A percentile compares a stretch with the other conserved stretches of the same genome.
Conservation (phyloP, 2,113 vertebrate species). For the Neolamprologus kungweensis region DNA sequence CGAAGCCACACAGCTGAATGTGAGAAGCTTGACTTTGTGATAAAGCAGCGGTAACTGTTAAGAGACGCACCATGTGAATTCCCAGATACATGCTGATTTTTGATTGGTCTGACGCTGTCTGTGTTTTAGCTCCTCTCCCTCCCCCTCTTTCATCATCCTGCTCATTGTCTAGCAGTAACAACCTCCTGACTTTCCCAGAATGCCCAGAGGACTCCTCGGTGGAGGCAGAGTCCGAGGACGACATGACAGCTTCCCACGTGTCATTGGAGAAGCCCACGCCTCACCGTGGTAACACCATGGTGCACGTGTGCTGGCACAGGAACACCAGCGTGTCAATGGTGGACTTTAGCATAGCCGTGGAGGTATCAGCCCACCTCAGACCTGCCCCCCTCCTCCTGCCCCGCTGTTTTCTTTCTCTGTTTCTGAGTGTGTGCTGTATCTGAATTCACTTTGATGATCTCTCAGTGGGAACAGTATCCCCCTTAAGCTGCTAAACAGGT, state of each 20-base stretch:
- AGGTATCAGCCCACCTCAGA: conserved; percentile 79
- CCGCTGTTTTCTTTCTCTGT: conserved; percentile 34
- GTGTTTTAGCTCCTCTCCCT: conserved; percentile 23
- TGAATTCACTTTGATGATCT: conserved; percentile 20
- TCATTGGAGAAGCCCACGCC: conserved; percentile 85
- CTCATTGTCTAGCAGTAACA: conserved; percentile 55
- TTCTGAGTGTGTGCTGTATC: conserved; percentile 26
- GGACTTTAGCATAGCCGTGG: conserved; percentile 96
- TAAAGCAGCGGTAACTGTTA: neutral
- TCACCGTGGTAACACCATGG: conserved; percentile 97
- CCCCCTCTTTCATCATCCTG: conserved; percentile 13
- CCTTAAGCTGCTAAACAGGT: neutral
- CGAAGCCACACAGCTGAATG: neutral
- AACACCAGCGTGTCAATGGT: conserved; percentile 98
- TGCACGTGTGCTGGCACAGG: conserved; percentile 98
- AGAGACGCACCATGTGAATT: neutral
- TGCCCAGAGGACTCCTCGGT: conserved; percentile 80
- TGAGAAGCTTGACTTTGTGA: neutral
- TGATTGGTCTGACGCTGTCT: conserved; percentile 34
- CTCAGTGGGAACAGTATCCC: conserved; percentile 46
- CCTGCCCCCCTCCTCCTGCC: conserved; percentile 12
- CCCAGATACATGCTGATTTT: neutral
- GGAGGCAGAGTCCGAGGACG: conserved; percentile 95
- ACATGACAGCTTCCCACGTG: conserved; percentile 80
- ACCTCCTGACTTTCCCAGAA: conserved; percentile 79